Base-by-base conservation (phyloP, 92 coral and sea anemone species). In the Parazoanthus swiftii region DNA sequence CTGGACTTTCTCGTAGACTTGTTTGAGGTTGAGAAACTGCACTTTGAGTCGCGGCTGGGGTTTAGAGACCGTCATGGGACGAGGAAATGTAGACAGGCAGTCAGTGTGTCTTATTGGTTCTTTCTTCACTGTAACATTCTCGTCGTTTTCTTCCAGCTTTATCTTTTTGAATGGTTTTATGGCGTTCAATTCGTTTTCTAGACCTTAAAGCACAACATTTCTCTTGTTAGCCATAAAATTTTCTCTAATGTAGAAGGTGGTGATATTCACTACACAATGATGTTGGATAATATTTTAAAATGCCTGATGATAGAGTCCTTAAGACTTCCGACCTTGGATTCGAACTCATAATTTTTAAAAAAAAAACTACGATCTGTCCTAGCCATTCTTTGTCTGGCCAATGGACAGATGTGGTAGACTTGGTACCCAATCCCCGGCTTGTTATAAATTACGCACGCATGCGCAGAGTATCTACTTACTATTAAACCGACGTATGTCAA, bases 1-100 rank as follows among this genome's bases (percentile, higher is more conserved):
- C 67, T 97, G 99, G 14, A 94, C 96, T 77, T 97, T 97, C 51
- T 93, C 96, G 58, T 97, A 97, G 42, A 91, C 94, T 75, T 95
- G 90, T 33, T 84, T 86, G 33, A 88, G 79, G 51, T 86, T 85
- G 56, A 93, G 76, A 50, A 89, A 89, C 48, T 81, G 80, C 8
- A 91, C 80, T 74, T 66, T 67, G n/a, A 88, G 58, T 14, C 82
- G 68, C 16, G 78, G 79, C 59, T 83, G 39, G 25, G 63, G 51
- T 71, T 54, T 70, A 2, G 29, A 44, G 16, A 9, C 65, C 29
- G 44, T 44, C 21, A 71, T 5, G 21, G 79, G 46, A 44, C 56
- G 35, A 84, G 67, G 29, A 4, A 84, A 33, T 50, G 77, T 5
- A 70, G 79, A n/a, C 35, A 77, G 43, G 43, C 76, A 74, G 33